Conservation (phyloP, 2,888 invertebrate species). For the Caradrina kadenii region DNA sequence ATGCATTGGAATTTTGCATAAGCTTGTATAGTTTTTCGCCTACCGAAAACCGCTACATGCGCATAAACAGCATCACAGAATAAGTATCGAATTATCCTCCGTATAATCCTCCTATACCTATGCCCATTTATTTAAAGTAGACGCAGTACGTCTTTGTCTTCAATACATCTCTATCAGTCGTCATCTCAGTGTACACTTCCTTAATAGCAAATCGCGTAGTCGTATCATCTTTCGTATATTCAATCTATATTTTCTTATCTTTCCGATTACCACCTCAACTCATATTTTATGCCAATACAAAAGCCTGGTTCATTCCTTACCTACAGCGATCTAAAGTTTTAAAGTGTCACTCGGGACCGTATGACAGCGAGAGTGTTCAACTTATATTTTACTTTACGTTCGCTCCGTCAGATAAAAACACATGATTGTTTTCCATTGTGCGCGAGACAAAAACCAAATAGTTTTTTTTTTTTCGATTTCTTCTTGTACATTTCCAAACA, state of each 20-base stretch:
- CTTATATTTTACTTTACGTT: slow-evolving; percentile 31
- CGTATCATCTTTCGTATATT: background rate
- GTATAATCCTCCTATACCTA: no score
- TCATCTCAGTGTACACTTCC: slow-evolving; percentile 7
- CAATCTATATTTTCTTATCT: background rate
- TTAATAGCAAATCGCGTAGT: background rate
- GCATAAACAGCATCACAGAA: background rate
- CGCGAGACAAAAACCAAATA: slow-evolving; percentile 16
- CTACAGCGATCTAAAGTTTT: slow-evolving; percentile 21
- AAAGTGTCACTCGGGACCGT: slow-evolving; percentile 2
- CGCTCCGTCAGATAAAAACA: slow-evolving; percentile 27
- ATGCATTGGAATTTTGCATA: background rate
- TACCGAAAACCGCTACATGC: background rate
- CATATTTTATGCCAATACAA: background rate
- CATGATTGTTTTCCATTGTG: slow-evolving; percentile 46
- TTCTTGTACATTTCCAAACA: slow-evolving; percentile 14
- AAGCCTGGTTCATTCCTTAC: background rate
- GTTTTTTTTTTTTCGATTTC: slow-evolving; percentile 37
- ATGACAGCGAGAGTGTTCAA: slow-evolving; percentile 41
- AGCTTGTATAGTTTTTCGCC: background rate
- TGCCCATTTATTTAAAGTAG: no score
- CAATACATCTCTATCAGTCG: slow-evolving; percentile 1
- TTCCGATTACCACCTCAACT: background rate
- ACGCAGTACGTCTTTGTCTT: background rate
- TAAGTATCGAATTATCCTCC: background rate